These are phyloP conservation scores for Dynastes grantii DNA, from an alignment of 2,888 invertebrate species.

Conservation along the genomic window DNA sequence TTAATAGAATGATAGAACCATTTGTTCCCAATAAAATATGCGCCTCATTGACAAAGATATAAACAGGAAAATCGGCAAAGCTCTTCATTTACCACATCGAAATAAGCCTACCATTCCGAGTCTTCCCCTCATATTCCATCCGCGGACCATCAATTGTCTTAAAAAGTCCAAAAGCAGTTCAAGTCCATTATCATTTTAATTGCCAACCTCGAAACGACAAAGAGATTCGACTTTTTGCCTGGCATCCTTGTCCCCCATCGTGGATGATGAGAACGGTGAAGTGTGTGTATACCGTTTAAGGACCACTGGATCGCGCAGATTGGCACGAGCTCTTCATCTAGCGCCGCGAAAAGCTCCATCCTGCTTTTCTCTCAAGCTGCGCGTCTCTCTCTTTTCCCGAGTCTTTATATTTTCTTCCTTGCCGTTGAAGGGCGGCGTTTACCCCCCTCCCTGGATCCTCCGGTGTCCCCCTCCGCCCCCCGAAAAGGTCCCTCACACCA, in stretches of 20 bases:
- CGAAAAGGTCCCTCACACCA: slow-evolving; percentile 68
- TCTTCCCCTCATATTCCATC: background rate
- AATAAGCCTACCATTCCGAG: background rate
- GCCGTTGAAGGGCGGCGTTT: slow-evolving; percentile 40
- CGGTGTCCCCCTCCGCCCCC: slow-evolving; percentile 54
- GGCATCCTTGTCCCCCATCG: slow-evolving; percentile 11
- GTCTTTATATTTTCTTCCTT: slow-evolving; percentile 81
- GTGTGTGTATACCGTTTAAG: slow-evolving; percentile 55
- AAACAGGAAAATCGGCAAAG: slow-evolving; percentile 11
- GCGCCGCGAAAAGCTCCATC: slow-evolving; percentile 56
- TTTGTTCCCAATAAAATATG: background rate
- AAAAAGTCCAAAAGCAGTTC: slow-evolving; percentile 36
- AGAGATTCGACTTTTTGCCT: slow-evolving; percentile 39
- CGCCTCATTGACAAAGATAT: slow-evolving; percentile 2
- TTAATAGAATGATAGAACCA: too few relatives aligned
- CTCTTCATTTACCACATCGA: slow-evolving; percentile 20
- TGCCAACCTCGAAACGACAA: slow-evolving; percentile 33
- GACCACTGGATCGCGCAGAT: slow-evolving; percentile 57
- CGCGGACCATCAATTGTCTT: slow-evolving; percentile 12
- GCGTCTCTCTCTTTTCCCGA: slow-evolving; percentile 64
- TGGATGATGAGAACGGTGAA: background rate
- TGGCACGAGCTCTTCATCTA: slow-evolving; percentile 65
- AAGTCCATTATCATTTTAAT: slow-evolving; percentile 44
- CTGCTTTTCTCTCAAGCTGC: slow-evolving; percentile 71
- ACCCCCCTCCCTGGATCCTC: slow-evolving; percentile 70